A percentile compares a stretch with the other conserved stretches of the same genome.
Conservation (phyloP, 2,113 vertebrate species). For the Noctilio leporinus region DNA sequence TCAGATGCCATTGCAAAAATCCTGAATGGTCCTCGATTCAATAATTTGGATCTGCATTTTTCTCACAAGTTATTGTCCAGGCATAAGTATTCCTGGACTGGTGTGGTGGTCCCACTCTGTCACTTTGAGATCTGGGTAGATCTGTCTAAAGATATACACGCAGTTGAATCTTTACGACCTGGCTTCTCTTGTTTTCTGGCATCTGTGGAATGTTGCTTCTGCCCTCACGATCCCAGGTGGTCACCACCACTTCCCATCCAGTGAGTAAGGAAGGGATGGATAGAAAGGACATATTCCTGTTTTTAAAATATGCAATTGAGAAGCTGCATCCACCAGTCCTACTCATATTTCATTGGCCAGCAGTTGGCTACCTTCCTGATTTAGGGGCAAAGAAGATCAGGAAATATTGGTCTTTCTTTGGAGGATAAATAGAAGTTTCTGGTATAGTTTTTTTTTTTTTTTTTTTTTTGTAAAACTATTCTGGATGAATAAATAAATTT, state of each 20-base stretch:
- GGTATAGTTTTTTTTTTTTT: background rate
- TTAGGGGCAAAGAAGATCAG: background rate
- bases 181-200: background rate
- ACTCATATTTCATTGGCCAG: background rate
- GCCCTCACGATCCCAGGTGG: background rate
- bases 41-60: background rate
- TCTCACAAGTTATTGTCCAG: background rate
- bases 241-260: background rate
- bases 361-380: background rate
- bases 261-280: background rate
- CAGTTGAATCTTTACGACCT: background rate
- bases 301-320: background rate
- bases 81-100: background rate
- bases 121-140: background rate
- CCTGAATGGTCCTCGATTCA: background rate
- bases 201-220: background rate
- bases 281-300: background rate
- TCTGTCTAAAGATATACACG: background rate
- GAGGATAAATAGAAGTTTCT: background rate
- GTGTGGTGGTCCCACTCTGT: too few species aligned
- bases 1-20: background rate
- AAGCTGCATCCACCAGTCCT: background rate
- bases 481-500: background rate
- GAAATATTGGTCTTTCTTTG: background rate
- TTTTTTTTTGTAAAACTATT: background rate